Base-by-base conservation (phyloP, 37 sponge, comb jelly and placozoan genomes). In the Agelas oroides region DNA sequence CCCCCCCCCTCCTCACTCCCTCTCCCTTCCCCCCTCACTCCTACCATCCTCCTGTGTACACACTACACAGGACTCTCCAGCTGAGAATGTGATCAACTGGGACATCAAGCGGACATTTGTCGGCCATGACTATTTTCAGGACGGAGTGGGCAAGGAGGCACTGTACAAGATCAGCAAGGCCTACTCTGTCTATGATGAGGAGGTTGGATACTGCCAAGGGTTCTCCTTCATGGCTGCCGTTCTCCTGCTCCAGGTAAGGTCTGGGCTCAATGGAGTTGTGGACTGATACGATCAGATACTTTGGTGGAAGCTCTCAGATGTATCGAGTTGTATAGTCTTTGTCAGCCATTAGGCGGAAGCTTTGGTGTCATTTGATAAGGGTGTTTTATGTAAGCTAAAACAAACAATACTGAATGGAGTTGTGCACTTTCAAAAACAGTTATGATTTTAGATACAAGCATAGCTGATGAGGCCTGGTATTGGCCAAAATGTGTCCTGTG, bases 171-270 rank as follows among this genome's bases (percentile, higher is more conserved):
- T 97, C 57, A 80, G 96, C 73, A 97, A 92, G 84, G 97, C 97
- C 57, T 97, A 97, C 71, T 95, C 97, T 59, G 84, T 94, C 41
- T 97, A 97, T 61, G 97, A 97, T 70, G 83, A 62, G 34, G 95
- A 96, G 87, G 92, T 98, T 23, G 99, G 99, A 27, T 98, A 98
- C 89, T 98, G 97, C 39, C 99, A 98, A 70, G 99, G 99, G 34
- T 81, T 98, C 73, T 96, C 97, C 15, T 96, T 98, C 91, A 92
- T 98, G 63, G 90, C 85, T 12, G 99, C 99, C 35, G 97, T 95
- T 17, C 81, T 98, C 25, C 52, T 98, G 36, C 70, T 98, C 27
- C 97, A 98, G 88, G 93, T 97, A 30, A 52, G 84, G 12, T 31
- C 2, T 30, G 28, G 68, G 20, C 3, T 46, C 46, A 46, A 46